A percentile compares a stretch with the other conserved stretches of the same genome.
Evolutionary conservation across 2,888 invertebrate species (phyloP).

Genomic region (Mamestra brassicae): DNA sequence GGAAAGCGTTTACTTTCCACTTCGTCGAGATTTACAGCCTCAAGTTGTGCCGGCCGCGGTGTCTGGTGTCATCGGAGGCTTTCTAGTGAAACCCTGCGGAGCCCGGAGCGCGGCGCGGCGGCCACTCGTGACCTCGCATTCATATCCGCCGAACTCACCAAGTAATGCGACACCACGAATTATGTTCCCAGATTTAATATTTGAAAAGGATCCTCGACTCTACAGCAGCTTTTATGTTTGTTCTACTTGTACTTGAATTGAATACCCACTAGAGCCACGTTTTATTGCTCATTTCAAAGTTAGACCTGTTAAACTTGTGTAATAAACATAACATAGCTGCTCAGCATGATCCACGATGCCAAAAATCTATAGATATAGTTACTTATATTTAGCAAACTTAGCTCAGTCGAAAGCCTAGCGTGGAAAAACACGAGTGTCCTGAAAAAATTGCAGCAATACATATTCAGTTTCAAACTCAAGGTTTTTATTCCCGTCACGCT

Average conservation of each 20-base stretch:
- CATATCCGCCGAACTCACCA: conserved; percentile 55
- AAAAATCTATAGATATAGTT: background rate
- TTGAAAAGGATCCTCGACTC: conserved; percentile 21
- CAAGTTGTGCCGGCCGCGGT: conserved; percentile 73
- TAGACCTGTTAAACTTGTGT: conserved; percentile 16
- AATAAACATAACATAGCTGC: conserved; percentile 24
- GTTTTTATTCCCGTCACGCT: conserved; percentile 48
- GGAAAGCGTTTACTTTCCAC: conserved; percentile 81
- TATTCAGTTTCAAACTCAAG: conserved; percentile 16
- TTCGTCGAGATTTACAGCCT: conserved; percentile 78
- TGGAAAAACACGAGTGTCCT: conserved; percentile 3
- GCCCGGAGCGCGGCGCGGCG: conserved; percentile 52
- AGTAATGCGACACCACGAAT: conserved; percentile 62
- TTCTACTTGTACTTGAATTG: conserved; percentile 19
- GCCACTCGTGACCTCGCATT: conserved; percentile 79
- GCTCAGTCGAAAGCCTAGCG: background rate
- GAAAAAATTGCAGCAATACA: conserved; percentile 16
- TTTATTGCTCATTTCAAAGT: conserved; percentile 36
- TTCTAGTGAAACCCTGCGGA: conserved; percentile 80
- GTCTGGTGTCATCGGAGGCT: conserved; percentile 80
- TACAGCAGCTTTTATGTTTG: background rate
- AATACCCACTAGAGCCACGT: conserved; percentile 9
- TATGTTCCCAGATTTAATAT: conserved; percentile 46
- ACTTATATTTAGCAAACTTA: background rate
- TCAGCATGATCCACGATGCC: background rate